Conservation (phyloP, 2,888 invertebrate genomes). For the Chaetoderma sp. region DNA sequence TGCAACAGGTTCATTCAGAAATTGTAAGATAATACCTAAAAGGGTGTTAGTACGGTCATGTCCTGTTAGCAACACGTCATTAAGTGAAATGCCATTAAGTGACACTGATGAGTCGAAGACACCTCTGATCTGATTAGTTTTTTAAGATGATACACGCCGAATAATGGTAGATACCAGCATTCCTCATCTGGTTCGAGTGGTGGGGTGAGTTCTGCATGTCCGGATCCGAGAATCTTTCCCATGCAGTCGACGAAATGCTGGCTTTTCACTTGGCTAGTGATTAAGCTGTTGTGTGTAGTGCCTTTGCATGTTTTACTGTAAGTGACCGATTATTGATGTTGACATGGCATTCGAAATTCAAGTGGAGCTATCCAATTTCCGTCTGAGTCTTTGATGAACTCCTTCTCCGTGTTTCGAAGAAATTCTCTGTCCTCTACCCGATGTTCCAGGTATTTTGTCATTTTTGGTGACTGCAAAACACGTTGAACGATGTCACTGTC, state of each 20-base stretch:
- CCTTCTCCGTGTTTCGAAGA: slow-evolving; percentile 24
- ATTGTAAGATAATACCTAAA: slow-evolving; percentile 29
- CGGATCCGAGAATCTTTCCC: neutral
- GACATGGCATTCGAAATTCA: slow-evolving; percentile 22
- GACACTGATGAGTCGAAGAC: slow-evolving; percentile 27
- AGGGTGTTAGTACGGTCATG: slow-evolving; percentile 34
- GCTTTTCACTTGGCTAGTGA: slow-evolving; percentile 9
- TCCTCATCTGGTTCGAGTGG: slow-evolving; percentile 17
- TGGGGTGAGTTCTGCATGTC: slow-evolving; percentile 30
- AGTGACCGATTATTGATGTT: neutral
- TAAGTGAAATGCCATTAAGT: slow-evolving; percentile 24
- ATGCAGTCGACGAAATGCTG: slow-evolving; percentile 18
- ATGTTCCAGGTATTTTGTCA: slow-evolving; percentile 1
- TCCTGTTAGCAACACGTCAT: slow-evolving; percentile 29
- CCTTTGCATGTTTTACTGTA: slow-evolving; percentile 6
- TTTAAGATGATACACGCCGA: slow-evolving; percentile 40
- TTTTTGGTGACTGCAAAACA: neutral
- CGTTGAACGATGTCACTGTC: neutral
- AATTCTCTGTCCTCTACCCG: slow-evolving; percentile 25
- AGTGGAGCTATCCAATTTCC: slow-evolving; percentile 32
- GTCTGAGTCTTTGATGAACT: slow-evolving; percentile 15
- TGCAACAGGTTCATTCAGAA: slow-evolving; percentile 26
- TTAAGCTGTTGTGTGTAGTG: slow-evolving; percentile 12
- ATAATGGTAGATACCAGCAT: slow-evolving; percentile 36
- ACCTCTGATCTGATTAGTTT: slow-evolving; percentile 23